Conservation (phyloP, 2,888 invertebrate species). For the Vanessa cardui region DNA sequence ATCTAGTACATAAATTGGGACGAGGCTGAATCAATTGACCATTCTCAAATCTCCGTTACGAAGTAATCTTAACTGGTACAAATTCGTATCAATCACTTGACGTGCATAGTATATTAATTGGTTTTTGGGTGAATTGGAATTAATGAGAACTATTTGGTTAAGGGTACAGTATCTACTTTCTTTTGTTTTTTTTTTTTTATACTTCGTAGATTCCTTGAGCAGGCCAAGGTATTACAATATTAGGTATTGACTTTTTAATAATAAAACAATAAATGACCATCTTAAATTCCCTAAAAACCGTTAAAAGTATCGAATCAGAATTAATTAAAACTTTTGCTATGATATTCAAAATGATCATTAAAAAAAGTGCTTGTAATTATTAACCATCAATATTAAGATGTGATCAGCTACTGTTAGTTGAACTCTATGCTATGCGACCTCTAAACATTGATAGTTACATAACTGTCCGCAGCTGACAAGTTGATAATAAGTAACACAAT, state of each 20-base stretch:
- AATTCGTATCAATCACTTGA: constrained; percentile 18
- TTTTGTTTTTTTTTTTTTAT: constrained; percentile 1
- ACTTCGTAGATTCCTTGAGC: background rate
- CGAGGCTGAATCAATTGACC: constrained; percentile 19
- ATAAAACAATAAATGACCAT: too few relatives aligned
- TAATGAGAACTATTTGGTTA: constrained; percentile 21
- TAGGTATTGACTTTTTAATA: too few relatives aligned
- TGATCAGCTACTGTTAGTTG: constrained; percentile 1
- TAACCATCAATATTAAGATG: background rate
- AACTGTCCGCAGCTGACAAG: constrained; percentile 4
- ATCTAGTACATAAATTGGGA: constrained; percentile 4
- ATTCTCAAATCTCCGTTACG: constrained; percentile 24
- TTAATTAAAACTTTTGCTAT: too few relatives aligned
- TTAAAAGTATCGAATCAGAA: too few relatives aligned
- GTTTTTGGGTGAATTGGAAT: constrained; percentile 24
- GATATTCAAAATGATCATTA: background rate
- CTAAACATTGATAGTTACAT: constrained; percentile 8
- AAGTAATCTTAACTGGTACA: constrained; percentile 27
- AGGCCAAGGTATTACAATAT: background rate
- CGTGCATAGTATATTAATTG: constrained; percentile 24
- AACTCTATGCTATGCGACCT: background rate
- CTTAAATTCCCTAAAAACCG: too few relatives aligned
- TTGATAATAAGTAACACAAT: constrained; percentile 1
- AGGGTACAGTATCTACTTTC: constrained; percentile 7
- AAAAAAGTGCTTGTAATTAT: background rate